Conservation (phyloP, 2,888 invertebrate genomes). For the Stenodema calcarata region DNA sequence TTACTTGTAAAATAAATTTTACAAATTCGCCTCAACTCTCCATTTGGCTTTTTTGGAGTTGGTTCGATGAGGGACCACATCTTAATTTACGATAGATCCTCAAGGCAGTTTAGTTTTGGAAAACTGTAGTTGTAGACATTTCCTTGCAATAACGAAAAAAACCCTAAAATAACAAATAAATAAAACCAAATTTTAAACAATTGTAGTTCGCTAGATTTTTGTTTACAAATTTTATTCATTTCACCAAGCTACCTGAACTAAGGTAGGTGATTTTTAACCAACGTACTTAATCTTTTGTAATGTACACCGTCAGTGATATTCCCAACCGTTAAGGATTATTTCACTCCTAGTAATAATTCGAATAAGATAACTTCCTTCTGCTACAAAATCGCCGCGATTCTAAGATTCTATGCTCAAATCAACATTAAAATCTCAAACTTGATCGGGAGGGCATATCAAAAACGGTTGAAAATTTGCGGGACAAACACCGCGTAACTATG, state of each 20-base stretch:
- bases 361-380: background rate
- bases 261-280: background rate
- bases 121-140: background rate
- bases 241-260: background rate
- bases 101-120: background rate
- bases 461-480: background rate
- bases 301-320: background rate
- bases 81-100: background rate
- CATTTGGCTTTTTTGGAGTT: background rate
- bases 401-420: background rate
- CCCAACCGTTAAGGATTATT: background rate
- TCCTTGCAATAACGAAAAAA: too few species aligned
- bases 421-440: background rate
- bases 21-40: background rate
- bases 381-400: background rate
- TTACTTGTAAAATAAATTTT: background rate
- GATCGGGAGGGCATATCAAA: background rate
- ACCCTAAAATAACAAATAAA: too few species aligned
- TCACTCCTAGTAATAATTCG: background rate
- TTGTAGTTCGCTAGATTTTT: background rate
- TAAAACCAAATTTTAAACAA: too few species aligned
- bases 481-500: background rate
- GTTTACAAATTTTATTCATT: background rate
- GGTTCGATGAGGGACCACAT: background rate
- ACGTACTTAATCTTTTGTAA: background rate